These are phyloP conservation scores for Boulengeromyrus knoepffleri DNA, from an alignment of 2,113 vertebrate genomes.

Conservation along the genomic window DNA sequence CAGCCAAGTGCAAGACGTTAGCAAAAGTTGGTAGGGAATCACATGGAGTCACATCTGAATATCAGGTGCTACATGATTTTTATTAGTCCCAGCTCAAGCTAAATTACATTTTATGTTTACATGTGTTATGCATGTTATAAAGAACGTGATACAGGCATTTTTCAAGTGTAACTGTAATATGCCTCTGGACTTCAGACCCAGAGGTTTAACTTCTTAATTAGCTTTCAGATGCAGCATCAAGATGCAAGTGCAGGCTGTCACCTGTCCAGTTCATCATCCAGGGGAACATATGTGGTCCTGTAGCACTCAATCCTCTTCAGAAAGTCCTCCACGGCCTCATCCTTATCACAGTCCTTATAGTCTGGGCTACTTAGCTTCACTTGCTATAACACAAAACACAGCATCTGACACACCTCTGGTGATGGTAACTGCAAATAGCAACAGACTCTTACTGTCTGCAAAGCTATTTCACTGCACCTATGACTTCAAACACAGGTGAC, in stretches of 20 bases:
- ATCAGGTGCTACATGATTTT: not conserved
- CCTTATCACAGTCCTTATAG: constrained; percentile 71
- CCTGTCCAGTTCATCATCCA: constrained; percentile 79
- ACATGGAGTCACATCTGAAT: not conserved
- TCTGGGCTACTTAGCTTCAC: constrained; percentile 86
- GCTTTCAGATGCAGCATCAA: not conserved
- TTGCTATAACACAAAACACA: constrained; percentile 55
- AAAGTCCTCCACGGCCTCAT: constrained; percentile 78
- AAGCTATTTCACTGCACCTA: not conserved
- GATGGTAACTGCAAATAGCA: not conserved
- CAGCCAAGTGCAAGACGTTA: not conserved
- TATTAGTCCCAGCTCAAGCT: not conserved
- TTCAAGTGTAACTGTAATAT: not conserved
- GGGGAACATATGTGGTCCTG: constrained; percentile 69
- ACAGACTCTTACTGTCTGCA: not conserved
- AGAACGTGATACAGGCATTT: not conserved
- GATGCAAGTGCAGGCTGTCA: constrained; percentile 33
- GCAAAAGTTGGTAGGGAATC: not conserved
- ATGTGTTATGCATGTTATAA: not conserved
- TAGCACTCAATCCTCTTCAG: constrained; percentile 84
- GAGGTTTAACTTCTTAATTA: not conserved
- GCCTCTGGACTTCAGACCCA: not conserved
- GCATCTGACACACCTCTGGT: not conserved
- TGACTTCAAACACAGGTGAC: not conserved
- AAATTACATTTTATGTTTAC: not conserved